Evolutionary conservation across 2,113 vertebrate species (phyloP).

Genomic region (Leucoraja erinaceus): DNA sequence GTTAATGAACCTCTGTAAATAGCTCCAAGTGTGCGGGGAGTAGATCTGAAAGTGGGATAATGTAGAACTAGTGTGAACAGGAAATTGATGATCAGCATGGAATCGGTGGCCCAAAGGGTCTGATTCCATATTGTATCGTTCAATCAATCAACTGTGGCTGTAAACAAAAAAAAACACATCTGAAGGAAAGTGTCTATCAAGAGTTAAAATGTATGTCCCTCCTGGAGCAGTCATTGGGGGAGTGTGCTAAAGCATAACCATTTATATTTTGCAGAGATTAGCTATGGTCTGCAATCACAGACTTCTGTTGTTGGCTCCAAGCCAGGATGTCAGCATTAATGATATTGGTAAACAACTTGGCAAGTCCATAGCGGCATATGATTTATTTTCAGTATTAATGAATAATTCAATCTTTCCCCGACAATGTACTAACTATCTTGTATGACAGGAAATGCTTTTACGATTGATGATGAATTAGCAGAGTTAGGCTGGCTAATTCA

Average conservation of each 20-base stretch:
- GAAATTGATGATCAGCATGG: too few relatives aligned
- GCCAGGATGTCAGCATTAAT: neutral
- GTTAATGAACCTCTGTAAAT: too few relatives aligned
- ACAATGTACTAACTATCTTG: neutral
- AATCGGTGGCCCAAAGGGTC: too few relatives aligned
- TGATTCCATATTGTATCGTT: too few relatives aligned
- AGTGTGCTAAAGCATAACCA: neutral
- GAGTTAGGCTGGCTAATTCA: neutral
- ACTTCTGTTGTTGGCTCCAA: neutral
- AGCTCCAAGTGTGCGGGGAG: too few relatives aligned
- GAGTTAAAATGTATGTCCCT: neutral
- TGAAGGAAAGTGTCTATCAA: neutral
- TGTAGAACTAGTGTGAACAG: too few relatives aligned
- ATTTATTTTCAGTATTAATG: slow-evolving; percentile 12
- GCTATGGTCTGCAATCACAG: neutral
- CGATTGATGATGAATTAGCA: slow-evolving; percentile 15
- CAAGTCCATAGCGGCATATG: neutral
- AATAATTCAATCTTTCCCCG: neutral
- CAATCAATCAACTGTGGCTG: neutral
- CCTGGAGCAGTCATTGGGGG: neutral
- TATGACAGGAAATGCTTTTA: neutral
- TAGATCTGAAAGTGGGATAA: too few relatives aligned
- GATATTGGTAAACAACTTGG: neutral
- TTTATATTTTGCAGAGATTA: neutral
- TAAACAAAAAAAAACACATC: too few relatives aligned